A percentile compares a stretch with the other conserved stretches of the same genome.
These are phyloP conservation scores for Coracias cyanogaster DNA, from an alignment of 2,797 vertebrate genomes.

Conservation along the genomic window DNA sequence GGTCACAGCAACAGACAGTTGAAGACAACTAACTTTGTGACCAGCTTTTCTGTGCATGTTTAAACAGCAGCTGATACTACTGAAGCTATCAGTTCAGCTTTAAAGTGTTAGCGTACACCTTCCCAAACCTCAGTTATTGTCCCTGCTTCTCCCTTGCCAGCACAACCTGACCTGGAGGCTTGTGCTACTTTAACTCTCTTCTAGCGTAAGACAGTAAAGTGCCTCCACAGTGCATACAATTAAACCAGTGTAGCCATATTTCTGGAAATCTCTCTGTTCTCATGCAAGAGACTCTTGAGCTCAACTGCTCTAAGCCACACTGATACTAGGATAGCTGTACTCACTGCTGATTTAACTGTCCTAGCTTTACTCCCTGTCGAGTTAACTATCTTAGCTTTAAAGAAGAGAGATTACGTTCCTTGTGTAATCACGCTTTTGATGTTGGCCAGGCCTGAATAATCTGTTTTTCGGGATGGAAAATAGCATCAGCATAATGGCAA, in stretches of 20 bases:
- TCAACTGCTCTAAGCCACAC: background rate
- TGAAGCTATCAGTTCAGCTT: background rate
- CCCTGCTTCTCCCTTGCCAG: background rate
- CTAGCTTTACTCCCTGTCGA: background rate
- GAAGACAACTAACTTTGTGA: background rate
- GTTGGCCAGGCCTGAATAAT: background rate
- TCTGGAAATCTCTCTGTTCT: background rate
- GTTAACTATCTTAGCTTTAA: background rate
- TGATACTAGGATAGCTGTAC: background rate
- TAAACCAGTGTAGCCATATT: accelerated
- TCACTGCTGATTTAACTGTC: background rate
- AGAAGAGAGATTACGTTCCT: background rate
- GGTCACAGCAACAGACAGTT: background rate
- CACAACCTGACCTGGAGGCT: background rate
- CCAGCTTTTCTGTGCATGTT: background rate
- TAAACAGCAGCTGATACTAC: background rate
- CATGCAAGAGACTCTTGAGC: too few relatives aligned
- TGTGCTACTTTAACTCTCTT: background rate
- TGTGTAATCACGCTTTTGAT: background rate
- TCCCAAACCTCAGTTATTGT: background rate
- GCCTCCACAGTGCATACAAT: too few relatives aligned
- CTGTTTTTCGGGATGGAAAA: background rate
- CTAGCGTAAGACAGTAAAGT: too few relatives aligned
- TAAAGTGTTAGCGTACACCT: background rate
- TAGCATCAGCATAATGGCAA: background rate